Conservation (phyloP, 2,797 vertebrate genomes). For the Neopelma chrysocephalum region DNA sequence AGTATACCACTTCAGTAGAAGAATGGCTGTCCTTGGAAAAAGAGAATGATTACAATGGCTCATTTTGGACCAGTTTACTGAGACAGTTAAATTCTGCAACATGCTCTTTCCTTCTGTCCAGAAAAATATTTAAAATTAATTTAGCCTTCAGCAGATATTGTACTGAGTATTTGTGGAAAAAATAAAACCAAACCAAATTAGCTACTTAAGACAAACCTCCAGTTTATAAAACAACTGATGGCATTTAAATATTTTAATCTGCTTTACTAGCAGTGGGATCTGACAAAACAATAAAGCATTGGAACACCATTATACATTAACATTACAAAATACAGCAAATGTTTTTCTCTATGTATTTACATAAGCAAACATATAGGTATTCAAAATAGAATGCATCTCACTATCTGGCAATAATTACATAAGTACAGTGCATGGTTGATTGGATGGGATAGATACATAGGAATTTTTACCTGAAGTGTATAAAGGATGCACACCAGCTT, state of each 20-base stretch:
- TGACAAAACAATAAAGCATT: conserved; percentile 59
- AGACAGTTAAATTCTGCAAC: not conserved
- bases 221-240: conserved; percentile 65
- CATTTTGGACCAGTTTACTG: not conserved
- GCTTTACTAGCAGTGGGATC: conserved; percentile 55
- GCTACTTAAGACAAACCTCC: conserved; percentile 42
- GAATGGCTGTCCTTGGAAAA: not conserved
- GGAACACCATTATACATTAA: conserved; percentile 67
- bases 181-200: conserved; percentile 8
- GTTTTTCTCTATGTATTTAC: conserved; percentile 64
- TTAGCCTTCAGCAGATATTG: not conserved
- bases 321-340: conserved; percentile 62
- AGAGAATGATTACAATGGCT: not conserved
- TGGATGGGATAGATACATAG: conserved; percentile 28
- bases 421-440: conserved; percentile 54
- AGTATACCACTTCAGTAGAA: not conserved
- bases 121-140: not conserved
- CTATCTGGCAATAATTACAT: conserved; percentile 47
- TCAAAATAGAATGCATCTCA: conserved; percentile 72
- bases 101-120: not conserved
- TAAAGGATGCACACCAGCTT: conserved; percentile 55
- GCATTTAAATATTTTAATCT: conserved; percentile 65
- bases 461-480: conserved; percentile 60
- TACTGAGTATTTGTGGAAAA: not conserved
- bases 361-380: conserved; percentile 53